Evolutionary conservation across 2,113 vertebrate species (phyloP), one percentile per base, ranked within the genome.

Genomic region (Grammomys surdaster): DNA sequence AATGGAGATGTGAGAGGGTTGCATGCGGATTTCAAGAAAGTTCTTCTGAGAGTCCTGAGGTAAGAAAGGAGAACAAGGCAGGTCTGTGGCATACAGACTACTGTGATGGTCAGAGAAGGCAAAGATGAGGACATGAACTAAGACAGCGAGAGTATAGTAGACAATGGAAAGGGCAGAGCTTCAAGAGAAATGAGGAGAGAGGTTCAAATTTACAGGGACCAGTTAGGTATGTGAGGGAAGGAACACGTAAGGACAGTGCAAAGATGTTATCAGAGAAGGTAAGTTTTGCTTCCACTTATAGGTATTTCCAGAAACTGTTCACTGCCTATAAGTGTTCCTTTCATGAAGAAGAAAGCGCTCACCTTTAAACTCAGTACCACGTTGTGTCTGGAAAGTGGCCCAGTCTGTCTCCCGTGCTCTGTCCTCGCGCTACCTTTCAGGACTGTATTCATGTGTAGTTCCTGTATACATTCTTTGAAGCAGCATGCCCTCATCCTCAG

Each of bases 271-370:
- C 10, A 51, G 46, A 31, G 2, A 88, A 81, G 7, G 80, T 36
- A 46, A 33, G 85, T n/a, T 90, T 85, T 67, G 17, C 58, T 87
- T 36, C 31, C 20, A 24, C 58, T 33, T 60, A 58, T 5, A 36
- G 10, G 13, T 76, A 33, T 12, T 92, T 95, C 28, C 5, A 92
- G 51, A 86, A 72, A 17, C 80, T 51, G 10, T 20, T 69, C 2
- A 60, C 16, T 88, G 36, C n/a, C 86, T 96, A 31, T 95, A 94
- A 86, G 77, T 40, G 26, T 67, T 95, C 87, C 36, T 91, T 92
- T 24, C 9, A 14, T 78, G 56, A 96, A 72, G 1, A 90, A 89
- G 19, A 90, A 91, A 93, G 24, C 76, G 1, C 24, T 73, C 36
- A n/a, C 67, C 77, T 93, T 95, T 26, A 88, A 86, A 89, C 56